Evolutionary conservation across 2,797 vertebrate genomes (phyloP), one percentile per base, ranked within the genome.

Genomic region (Phoeniculus purpureus): DNA sequence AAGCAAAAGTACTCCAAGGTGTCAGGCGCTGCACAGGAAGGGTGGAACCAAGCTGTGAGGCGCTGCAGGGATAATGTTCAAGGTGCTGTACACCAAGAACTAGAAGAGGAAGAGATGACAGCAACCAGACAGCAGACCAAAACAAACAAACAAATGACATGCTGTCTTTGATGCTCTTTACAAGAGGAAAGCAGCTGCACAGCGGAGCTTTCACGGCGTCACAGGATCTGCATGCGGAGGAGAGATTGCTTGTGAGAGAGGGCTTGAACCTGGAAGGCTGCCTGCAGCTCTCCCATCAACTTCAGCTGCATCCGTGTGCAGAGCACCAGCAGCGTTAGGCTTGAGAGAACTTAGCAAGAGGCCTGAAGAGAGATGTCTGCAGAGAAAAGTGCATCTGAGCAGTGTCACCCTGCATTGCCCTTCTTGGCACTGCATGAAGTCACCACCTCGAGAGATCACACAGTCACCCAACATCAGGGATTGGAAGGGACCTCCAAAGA

Each of bases 111-210:
- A 85, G 60, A 92, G 81, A 91, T 94, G 94, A 95, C 95, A 96
- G 90, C 81, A 93, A 92, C 72, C 52, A 96, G 95, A 95, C 88
- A 94, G 92, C 66, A 89, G 76, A 94, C 94, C 76, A 92, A 96
- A 96, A 93, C 82, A 93, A 91, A 92, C 82, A 52, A 18, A 50
- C 31, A 54, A 70, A 78, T 74, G 72, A 85, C 88, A 71, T 2
- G 6, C 32, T 92, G 79, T 58, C 93, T 96, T 96, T 96, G 95
- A 96, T 96, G 94, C 48, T 94, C 88, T 96, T 96, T 96, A 89
- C 70, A 90, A 75, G 88, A 93, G 66, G 73, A 85, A 95, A 94
- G 76, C 50, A 89, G 64, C 79, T 0, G 4, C 70, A 83, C 81
- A 34, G 90, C 64, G 85, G 85, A 90, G 52, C 88, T 92, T 93